These are phyloP conservation scores for Sylvia atricapilla DNA, from an alignment of 2,113 vertebrate genomes.

Conservation along the genomic window DNA sequence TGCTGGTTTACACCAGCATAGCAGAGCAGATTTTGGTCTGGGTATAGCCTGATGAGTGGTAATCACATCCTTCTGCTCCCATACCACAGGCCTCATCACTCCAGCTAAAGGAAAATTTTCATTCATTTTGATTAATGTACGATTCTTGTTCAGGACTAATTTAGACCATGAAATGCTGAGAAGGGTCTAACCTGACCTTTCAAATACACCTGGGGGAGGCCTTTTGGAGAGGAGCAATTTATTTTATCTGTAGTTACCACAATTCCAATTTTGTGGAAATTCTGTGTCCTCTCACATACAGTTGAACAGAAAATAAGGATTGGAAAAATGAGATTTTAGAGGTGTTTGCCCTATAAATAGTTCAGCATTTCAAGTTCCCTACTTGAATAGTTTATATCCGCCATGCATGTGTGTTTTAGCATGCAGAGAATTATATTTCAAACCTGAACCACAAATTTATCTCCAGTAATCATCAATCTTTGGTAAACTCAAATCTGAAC, in stretches of 20 bases:
- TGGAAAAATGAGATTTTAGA: not conserved
- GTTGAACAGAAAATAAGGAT: not conserved
- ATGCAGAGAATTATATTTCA: not conserved
- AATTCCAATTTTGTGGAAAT: not conserved
- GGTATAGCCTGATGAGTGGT: not conserved
- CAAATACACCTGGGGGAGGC: not conserved
- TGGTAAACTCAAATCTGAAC: not conserved
- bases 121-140: not conserved
- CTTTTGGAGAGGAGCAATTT: not conserved
- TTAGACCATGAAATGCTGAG: not conserved
- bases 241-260: not conserved
- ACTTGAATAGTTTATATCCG: not conserved
- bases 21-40: not conserved
- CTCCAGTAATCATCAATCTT: not conserved
- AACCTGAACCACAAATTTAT: not conserved
- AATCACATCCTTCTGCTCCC: slow-evolving; percentile 13
- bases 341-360: not conserved
- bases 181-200: slow-evolving; percentile 15
- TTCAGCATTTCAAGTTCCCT: not conserved
- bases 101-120: not conserved
- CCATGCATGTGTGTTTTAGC: not conserved
- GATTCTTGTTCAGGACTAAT: not conserved
- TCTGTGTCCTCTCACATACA: not conserved
- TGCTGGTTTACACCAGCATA: not conserved
- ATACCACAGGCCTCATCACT: not conserved